Percentiles rank a stretch among this genome's conserved stretches.
phyloP scores from a whole-genome alignment of 2,888 invertebrate species.

The Chrysodeixis includens region DNA sequence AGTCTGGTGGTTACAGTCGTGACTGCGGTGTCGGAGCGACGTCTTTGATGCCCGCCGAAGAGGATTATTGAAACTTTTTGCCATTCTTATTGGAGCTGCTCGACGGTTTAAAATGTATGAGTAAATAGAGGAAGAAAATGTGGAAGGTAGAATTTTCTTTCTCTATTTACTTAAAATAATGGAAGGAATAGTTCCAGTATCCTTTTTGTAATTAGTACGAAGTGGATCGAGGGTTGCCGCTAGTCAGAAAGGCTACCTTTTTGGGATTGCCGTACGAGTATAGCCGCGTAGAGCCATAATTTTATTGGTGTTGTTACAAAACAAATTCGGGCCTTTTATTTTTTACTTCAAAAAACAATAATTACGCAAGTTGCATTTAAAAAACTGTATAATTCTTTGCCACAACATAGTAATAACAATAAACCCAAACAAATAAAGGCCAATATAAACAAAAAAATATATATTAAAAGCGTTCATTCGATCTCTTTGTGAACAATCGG shows the following conservation, averaged over 20 bases:
- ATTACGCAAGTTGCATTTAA: too few relatives aligned
- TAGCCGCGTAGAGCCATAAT: too few relatives aligned
- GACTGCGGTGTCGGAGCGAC: neutral
- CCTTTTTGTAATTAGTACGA: too few relatives aligned
- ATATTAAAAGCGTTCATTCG: neutral
- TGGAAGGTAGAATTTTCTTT: neutral
- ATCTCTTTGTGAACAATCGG: neutral
- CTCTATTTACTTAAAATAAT: too few relatives aligned
- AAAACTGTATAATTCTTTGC: too few relatives aligned
- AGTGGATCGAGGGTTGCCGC: too few relatives aligned
- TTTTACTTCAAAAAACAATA: too few relatives aligned
- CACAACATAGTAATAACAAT: neutral
- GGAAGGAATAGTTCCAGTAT: too few relatives aligned
- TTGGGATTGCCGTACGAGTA: too few relatives aligned
- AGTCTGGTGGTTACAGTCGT: neutral
- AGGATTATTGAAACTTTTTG: slow-evolving; percentile 2
- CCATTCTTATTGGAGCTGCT: neutral
- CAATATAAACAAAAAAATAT: neutral
- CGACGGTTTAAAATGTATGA: neutral
- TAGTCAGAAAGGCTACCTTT: too few relatives aligned
- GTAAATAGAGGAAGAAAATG: neutral
- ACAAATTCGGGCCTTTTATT: too few relatives aligned
- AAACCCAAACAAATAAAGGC: neutral
- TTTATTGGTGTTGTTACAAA: too few relatives aligned
- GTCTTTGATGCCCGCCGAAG: neutral